Conservation (phyloP, 2,888 invertebrate genomes). For the Belgica antarctica region DNA sequence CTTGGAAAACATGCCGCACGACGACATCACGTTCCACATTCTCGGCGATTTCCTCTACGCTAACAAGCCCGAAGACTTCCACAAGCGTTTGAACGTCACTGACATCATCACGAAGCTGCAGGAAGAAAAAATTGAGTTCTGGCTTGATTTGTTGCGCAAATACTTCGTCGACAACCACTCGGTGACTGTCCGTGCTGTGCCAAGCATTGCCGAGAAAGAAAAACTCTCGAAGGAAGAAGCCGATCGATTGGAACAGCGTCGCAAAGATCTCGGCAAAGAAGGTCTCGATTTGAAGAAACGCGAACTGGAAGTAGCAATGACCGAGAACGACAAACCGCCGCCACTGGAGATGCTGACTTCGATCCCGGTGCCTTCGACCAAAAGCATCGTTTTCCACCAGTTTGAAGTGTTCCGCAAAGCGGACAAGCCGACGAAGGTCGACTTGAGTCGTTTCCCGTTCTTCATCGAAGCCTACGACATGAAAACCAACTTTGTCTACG, state of each 20-base stretch:
- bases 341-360: slow-evolving; percentile 69
- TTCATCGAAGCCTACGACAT: slow-evolving; percentile 76
- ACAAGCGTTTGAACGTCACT: slow-evolving; percentile 68
- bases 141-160: slow-evolving; percentile 67
- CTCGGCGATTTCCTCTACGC: slow-evolving; percentile 85
- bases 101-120: slow-evolving; percentile 62
- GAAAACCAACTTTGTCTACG: slow-evolving; percentile 80
- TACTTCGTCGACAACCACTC: slow-evolving; percentile 53
- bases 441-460: slow-evolving; percentile 66
- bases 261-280: slow-evolving; percentile 62
- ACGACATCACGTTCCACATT: slow-evolving; percentile 70
- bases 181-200: slow-evolving; percentile 55
- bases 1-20: slow-evolving; percentile 75
- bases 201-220: slow-evolving; percentile 63
- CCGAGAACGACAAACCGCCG: slow-evolving; percentile 72
- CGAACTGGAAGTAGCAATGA: slow-evolving; percentile 66
- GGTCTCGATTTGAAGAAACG: slow-evolving; percentile 67
- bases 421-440: slow-evolving; percentile 56
- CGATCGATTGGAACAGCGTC: slow-evolving; percentile 66
- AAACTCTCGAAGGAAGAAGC: slow-evolving; percentile 72
- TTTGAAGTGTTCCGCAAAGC: slow-evolving; percentile 53
- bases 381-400: slow-evolving; percentile 68
- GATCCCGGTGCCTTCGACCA: slow-evolving; percentile 73
- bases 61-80: slow-evolving; percentile 65
- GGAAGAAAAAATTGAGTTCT: slow-evolving; percentile 64